Base-by-base conservation (phyloP, 2,113 vertebrate species). In the Microcebus griseorufus region DNA sequence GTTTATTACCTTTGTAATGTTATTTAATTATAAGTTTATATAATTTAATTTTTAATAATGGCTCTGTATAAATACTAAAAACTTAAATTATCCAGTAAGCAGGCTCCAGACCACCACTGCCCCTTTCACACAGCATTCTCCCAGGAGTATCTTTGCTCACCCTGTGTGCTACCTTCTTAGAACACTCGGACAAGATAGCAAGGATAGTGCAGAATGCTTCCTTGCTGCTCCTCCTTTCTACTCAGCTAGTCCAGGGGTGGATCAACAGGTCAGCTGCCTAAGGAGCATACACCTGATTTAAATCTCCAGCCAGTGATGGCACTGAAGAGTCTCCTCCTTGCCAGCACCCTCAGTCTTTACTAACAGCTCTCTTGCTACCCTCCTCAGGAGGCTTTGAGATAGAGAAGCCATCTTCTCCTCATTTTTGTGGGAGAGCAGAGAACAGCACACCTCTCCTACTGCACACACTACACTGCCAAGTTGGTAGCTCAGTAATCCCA, bases 31-130 rank as follows among this genome's bases (percentile, higher is more conserved):
- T 87, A 94, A 78, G 22, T 80, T 64, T 88, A 42, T 76, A 20
- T 88, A 67, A 69, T 79, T 84, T 70, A 32, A 89, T 37, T 90
- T 95, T 94, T 64, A 92, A 94, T 89, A 75, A 87, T 92, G 48
- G 17, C 39, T 48, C 0, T 75, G 13, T 95, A 91, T 80, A 90
- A 81, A 73, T 90, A 45, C 73, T 92, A 69, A 88, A 76, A 78
- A 25, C 17, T 81, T 34, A 11, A 80, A 48, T 17, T 85, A 29
- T 1, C 42, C 39, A 37, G 6, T 73, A 58, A 5, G 12, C 64
- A 27, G 48, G 3, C 34, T 84, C 34, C 29, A 29, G 51, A 75
- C 25, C 62, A 75, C 25, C 62, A 27, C 53, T 34, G 18, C 27
- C 7, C 16, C 32, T 67, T 34, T 27, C 89, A 32, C 62, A 34